Evolutionary conservation across 2,113 vertebrate genomes (phyloP), one percentile per base, ranked within the genome.

Genomic region (Melanocharis versteri): DNA sequence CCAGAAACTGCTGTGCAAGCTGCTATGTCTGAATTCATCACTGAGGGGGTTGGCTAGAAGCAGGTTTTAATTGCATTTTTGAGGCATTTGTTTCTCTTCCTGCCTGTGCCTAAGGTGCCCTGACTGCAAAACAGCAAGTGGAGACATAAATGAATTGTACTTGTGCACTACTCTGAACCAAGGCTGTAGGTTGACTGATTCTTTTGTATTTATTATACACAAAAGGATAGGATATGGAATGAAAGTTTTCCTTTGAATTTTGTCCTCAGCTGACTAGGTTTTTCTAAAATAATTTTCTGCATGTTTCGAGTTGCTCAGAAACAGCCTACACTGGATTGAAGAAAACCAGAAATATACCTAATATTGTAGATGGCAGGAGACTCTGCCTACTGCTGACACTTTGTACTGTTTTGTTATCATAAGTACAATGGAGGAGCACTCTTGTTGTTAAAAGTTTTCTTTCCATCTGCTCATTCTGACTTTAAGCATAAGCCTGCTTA

Each of bases 401-500:
- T 77, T 79, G 89, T 94, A 68, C 78, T 87, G 75, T 83, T 94
- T 91, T 94, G 58, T 88, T 88, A 47, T 91, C 44, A 8, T 84
- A 73, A 97, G 72, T 68, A 97, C 92, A 97, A 96, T 97, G 83
- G 83, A 92, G 57, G 71, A 87, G 83, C 80, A 71, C 81, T 94
- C 88, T 94, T 94, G 94, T 97, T 96, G 77, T 92, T 92, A 48
- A 77, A 93, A 94, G 69, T 93, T 95, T 95, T 93, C 69, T 90
- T 91, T 90, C 95, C 97, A 97, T 97, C 93, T 97, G 96, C 94
- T 97, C 35, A 24, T 91, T 96, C 89, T 96, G 92, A 96, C 90
- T 96, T 95, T 84, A 90, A 95, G 64, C 93, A 94, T 89, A 96
- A 95, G 94, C 84, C 78, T 83, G 70, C 54, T 90, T 97, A 97